phyloP scores from a whole-genome alignment of 2,797 vertebrate species.

The Ciconia nigra region DNA sequence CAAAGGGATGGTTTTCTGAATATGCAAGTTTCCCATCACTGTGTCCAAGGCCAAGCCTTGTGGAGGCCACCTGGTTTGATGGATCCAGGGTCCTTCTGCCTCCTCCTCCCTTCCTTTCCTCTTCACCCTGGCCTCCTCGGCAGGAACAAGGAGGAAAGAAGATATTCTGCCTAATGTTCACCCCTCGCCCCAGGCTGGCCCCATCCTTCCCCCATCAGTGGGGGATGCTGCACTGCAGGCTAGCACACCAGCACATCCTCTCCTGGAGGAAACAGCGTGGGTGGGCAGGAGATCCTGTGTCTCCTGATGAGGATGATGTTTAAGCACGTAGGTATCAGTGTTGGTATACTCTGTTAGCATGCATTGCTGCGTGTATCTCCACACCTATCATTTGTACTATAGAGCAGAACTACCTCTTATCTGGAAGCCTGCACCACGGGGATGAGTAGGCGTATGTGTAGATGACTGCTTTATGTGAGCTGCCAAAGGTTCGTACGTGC shows the following conservation, averaged over 20 bases:
- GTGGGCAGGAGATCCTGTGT: background rate
- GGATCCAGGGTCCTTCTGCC: background rate
- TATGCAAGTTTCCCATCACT: background rate
- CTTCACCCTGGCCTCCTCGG: background rate
- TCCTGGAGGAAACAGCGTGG: background rate
- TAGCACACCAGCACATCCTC: background rate
- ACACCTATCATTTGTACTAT: conserved; percentile 45
- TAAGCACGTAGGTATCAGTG: background rate
- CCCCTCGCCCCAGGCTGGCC: background rate
- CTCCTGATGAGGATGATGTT: background rate
- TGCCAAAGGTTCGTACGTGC: background rate
- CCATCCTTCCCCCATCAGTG: background rate
- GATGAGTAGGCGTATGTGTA: conserved; percentile 2
- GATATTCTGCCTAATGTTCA: background rate
- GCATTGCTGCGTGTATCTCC: background rate
- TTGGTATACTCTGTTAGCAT: conserved; percentile 11
- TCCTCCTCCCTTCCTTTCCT: background rate
- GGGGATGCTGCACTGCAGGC: background rate
- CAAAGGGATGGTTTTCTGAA: background rate
- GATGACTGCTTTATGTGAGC: conserved; percentile 34
- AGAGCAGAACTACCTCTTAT: background rate
- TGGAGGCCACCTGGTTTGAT: background rate
- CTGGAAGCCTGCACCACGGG: background rate
- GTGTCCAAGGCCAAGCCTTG: background rate
- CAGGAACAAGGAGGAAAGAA: background rate